A percentile compares a stretch with the other conserved stretches of the same genome.
phyloP scores from a whole-genome alignment of 2,797 vertebrate species.

The Pangasius larnaudii region DNA sequence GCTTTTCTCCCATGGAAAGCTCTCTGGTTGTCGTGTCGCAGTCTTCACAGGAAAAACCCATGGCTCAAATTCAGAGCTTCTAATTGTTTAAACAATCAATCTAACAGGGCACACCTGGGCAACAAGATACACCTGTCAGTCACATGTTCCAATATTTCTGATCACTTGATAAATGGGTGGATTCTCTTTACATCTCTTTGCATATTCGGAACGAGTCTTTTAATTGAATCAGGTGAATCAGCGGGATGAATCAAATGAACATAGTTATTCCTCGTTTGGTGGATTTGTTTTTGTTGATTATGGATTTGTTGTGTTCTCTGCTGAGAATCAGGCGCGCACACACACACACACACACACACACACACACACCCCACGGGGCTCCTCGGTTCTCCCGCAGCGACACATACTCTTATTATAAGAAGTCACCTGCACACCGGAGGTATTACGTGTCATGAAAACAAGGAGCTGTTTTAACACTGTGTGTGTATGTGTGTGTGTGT shows the following conservation, averaged over 20 bases:
- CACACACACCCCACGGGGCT: neutral
- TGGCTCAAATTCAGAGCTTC: too few species aligned
- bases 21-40: neutral
- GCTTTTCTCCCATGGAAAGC: neutral
- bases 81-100: too few species aligned
- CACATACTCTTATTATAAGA: constrained; percentile 18
- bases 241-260: neutral
- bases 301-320: neutral
- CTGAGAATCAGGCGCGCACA: neutral
- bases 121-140: too few species aligned
- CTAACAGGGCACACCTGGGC: too few species aligned
- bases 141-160: too few species aligned
- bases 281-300: neutral
- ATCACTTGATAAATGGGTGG: too few species aligned
- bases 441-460: constrained; percentile 47
- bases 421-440: constrained; percentile 21
- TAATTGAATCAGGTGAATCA: neutral
- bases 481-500: constrained; percentile 1
- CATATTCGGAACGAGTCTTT: neutral
- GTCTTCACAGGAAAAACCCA: neutral
- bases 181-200: too few species aligned
- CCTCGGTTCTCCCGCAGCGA: neutral
- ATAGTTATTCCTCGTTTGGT: neutral
- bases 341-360: neutral
- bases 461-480: constrained; percentile 15